Evolutionary conservation across 92 coral and sea anemone species (phyloP).

Genomic region (Phymanthus crucifer): DNA sequence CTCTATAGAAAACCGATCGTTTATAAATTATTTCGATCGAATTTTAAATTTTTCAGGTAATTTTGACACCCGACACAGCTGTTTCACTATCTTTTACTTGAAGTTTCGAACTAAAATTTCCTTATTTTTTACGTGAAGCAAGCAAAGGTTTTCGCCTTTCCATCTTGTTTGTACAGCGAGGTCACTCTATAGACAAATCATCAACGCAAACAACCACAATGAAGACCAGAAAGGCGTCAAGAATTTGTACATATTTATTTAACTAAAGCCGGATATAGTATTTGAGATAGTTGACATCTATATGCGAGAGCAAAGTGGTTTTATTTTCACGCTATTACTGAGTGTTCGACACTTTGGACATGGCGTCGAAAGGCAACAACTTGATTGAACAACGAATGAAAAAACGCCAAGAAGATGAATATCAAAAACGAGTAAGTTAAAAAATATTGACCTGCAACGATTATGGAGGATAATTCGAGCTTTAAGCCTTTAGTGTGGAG

Average conservation of each 20-base stretch:
- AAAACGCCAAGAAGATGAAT: conserved; percentile 65
- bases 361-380: conserved; percentile 42
- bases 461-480: too few species aligned
- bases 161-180: background rate
- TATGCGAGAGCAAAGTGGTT: background rate
- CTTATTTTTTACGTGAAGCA: background rate
- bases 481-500: too few species aligned
- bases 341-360: background rate
- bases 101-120: background rate
- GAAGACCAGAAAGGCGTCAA: background rate
- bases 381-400: conserved; percentile 60
- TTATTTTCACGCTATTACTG: background rate
- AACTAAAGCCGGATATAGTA: conserved; percentile 3
- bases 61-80: background rate
- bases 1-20: background rate
- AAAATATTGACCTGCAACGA: background rate
- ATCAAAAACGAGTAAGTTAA: conserved; percentile 58
- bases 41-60: background rate
- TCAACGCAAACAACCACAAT: conserved; percentile 7
- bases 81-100: background rate
- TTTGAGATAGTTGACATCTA: conserved; percentile 3
- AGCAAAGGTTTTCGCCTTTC: too few species aligned
- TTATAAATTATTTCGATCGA: background rate
- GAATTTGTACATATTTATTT: conserved; percentile 19
- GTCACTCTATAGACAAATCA: background rate